Base-by-base conservation (phyloP, 2,888 invertebrate genomes). In the Heliconius charithonia region DNA sequence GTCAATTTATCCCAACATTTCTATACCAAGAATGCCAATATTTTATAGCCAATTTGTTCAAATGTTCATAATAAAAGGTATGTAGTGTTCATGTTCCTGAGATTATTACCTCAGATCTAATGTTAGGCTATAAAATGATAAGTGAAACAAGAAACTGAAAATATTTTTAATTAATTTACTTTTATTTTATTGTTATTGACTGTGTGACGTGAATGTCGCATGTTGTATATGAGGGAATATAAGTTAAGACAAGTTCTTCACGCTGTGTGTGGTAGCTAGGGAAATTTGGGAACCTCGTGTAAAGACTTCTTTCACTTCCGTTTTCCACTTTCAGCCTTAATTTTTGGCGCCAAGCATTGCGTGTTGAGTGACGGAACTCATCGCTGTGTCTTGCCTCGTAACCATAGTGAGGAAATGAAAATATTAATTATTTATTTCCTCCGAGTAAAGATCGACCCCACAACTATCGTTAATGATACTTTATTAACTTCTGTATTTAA, bases 31-130 rank as follows among this genome's bases (percentile, higher is more conserved):
- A 80, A 83, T 77, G 59, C n/a, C 59, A 59, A 63, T 63, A 63
- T 63, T 81, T 79, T 69, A n/a, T 41, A 81, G 79, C 51, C 82
- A 77, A 83, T 82, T 80, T 83, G 82, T 63, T 16, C 79, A 16
- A n/a, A 77, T 80, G 72, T 79, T 79, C 74, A 67, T 77, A n/a
- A 56, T 56, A 59, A 69, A 56, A 13, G 76, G 72, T 70, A 80
- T 70, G 78, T 67, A 56, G n/a, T 51, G 73, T 29, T 62, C 62
- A 45, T 77, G 74, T 74, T 27, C 0, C 63, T 45, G 3, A 45
- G 41, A 45, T 65, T 25, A 74, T 74, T 65, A 45, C 74, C 45
- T 37, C 27, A 62, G 25, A 59, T 27, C 16, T 32, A 71, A 71
- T 71, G 45, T 71, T 51, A 71, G 45, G 19, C 51, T 27, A 59